Percentiles rank a stretch among this genome's conserved stretches.
Conservation (phyloP, 2,888 invertebrate species). For the Drosophila demipolita region DNA sequence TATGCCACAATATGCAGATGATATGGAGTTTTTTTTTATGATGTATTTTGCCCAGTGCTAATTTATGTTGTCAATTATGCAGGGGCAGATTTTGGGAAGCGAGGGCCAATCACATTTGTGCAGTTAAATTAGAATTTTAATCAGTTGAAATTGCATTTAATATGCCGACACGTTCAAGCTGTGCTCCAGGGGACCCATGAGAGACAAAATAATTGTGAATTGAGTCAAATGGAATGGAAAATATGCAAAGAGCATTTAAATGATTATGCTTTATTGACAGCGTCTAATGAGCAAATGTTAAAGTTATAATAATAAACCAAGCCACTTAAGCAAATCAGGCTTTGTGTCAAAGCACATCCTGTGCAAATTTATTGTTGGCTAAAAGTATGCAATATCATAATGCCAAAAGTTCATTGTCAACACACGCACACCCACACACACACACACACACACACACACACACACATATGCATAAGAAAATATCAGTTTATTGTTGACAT, state of each 20-base stretch:
- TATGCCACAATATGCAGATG: constrained; percentile 30
- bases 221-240: constrained; percentile 35
- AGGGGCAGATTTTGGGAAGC: background rate
- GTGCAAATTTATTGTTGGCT: constrained; percentile 15
- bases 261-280: constrained; percentile 32
- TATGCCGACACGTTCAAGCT: constrained; percentile 11
- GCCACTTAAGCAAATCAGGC: constrained; percentile 15
- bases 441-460: constrained; percentile 4
- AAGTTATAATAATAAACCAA: background rate
- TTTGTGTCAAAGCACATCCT: constrained; percentile 6
- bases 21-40: constrained; percentile 14
- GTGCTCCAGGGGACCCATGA: constrained; percentile 20
- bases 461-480: constrained; percentile 1
- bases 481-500: constrained; percentile 52
- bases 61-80: constrained; percentile 51
- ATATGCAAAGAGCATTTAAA: constrained; percentile 26
- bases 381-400: constrained; percentile 57
- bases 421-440: constrained; percentile 21
- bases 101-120: constrained; percentile 48
- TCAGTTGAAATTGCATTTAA: constrained; percentile 61
- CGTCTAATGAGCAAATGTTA: background rate
- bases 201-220: constrained; percentile 38
- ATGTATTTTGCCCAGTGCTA: constrained; percentile 6
- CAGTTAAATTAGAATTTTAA: constrained; percentile 60
- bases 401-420: constrained; percentile 66